Percentiles rank a stretch among this genome's conserved stretches.
Conservation (phyloP, 2,113 vertebrate species). For the Cettia cetti region DNA sequence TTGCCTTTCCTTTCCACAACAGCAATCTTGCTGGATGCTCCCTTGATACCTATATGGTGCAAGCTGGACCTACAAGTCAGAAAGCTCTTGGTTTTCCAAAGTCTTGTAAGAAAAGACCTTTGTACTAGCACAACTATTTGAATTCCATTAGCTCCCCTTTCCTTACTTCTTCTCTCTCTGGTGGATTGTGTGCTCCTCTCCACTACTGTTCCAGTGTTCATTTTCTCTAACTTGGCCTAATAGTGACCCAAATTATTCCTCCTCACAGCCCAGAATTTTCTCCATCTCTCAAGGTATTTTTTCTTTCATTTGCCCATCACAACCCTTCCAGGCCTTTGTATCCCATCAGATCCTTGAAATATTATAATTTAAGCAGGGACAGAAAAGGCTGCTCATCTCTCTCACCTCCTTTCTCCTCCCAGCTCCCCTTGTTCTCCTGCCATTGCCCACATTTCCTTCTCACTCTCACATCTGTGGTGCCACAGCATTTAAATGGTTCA, state of each 20-base stretch:
- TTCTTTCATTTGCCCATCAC: not conserved
- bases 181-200: not conserved
- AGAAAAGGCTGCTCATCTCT: not conserved
- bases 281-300: not conserved
- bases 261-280: not conserved
- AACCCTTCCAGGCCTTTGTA: not conserved
- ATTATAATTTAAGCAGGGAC: not conserved
- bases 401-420: not conserved
- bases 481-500: not conserved
- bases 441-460: not conserved
- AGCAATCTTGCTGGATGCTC: not conserved
- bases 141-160: not conserved
- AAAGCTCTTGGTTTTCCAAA: not conserved
- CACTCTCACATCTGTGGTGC: not conserved
- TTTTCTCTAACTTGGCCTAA: not conserved
- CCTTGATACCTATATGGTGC: rapidly evolving
- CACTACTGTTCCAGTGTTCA: not conserved
- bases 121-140: not conserved
- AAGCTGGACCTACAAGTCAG: not conserved
- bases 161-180: not conserved
- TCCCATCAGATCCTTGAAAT: not conserved
- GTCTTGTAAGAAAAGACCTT: not conserved
- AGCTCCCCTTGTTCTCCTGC: not conserved
- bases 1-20: not conserved
- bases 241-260: not conserved